These are phyloP conservation scores for Saguinus imperator DNA, from an alignment of 2,113 vertebrate species.

Conservation along the genomic window DNA sequence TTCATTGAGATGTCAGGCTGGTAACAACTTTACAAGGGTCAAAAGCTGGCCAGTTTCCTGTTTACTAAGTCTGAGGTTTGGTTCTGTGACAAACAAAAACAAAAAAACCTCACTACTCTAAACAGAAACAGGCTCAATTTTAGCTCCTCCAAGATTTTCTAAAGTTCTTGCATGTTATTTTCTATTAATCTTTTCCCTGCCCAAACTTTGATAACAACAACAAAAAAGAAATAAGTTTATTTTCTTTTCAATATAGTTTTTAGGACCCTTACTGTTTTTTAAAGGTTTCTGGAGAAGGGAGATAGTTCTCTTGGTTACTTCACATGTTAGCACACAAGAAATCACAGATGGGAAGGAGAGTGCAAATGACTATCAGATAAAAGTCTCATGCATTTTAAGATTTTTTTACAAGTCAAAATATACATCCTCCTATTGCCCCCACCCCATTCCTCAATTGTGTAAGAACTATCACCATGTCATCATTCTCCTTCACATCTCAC, in stretches of 20 bases:
- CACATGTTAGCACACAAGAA: constrained; percentile 46
- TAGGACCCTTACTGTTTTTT: constrained; percentile 35
- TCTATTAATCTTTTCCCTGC: constrained; percentile 20
- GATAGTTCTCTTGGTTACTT: constrained; percentile 51
- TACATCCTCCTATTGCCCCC: constrained; percentile 65
- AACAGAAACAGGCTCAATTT: background rate
- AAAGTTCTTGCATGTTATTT: background rate
- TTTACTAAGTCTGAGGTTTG: constrained; percentile 44
- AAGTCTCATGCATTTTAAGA: constrained; percentile 71
- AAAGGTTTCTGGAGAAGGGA: constrained; percentile 58
- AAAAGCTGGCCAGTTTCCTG: constrained; percentile 15
- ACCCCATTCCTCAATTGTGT: constrained; percentile 42
- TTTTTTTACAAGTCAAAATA: constrained; percentile 76
- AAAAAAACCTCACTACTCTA: too few relatives aligned
- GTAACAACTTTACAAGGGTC: constrained; percentile 27
- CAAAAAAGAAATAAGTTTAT: background rate
- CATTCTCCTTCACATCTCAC: constrained; percentile 23
- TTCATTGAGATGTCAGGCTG: constrained; percentile 12
- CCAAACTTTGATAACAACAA: constrained; percentile 47
- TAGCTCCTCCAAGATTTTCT: constrained; percentile 35
- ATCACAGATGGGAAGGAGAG: constrained; percentile 68
- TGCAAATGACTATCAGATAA: constrained; percentile 74
- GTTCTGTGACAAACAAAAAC: background rate
- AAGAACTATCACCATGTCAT: constrained; percentile 37
- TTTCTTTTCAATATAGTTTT: background rate